Evolutionary conservation across 1,140 invertebrate species (phyloP), one percentile per base, ranked within the genome.

Genomic region (Melanaphis sacchari): DNA sequence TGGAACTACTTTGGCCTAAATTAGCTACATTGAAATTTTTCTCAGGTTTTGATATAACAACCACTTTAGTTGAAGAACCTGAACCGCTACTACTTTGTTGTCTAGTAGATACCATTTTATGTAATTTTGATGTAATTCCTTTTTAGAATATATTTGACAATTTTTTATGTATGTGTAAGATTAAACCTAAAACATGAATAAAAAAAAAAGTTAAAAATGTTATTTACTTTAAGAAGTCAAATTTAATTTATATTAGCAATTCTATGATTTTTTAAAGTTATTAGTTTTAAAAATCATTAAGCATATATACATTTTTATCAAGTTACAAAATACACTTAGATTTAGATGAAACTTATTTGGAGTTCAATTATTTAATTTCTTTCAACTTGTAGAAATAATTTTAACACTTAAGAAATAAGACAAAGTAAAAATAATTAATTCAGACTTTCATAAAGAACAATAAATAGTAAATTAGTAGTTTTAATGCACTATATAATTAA

Each of bases 31-130:
- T 92, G 38, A 85, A 52, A 84, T 26, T 85, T 54, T 93, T 93
- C 26, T 93, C 91, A 15, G 38, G n/a, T 93, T 93, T 93, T 38
- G 91, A 3, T 38, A 85, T n/a, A 84, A 85, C 91, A 52, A 49
- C 76, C 36, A 93, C 76, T 82, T 93, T 93, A 36, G 66, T 54
- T 22, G 43, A 85, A 84, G 91, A 31, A 85, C 91, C 91, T 54
- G 91, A 93, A 54, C 91, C 84, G 31, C 91, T 59, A 52, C 91
- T 92, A 52, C 91, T 54, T 52, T 93, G 91, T 93, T 93, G 91
- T 85, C 91, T 46, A 59, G 91, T 93, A 21, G 91, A 81, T 52
- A 93, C 91, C 91, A 93, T 93, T 93, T 93, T 93, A 85, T 22
- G 40, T 40, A 82, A 40, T 40, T 40, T 41, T 38, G 36, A 93